Evolutionary conservation across 1,140 invertebrate genomes (phyloP), one percentile per base, ranked within the genome.

Genomic region (Vanessa atalanta): DNA sequence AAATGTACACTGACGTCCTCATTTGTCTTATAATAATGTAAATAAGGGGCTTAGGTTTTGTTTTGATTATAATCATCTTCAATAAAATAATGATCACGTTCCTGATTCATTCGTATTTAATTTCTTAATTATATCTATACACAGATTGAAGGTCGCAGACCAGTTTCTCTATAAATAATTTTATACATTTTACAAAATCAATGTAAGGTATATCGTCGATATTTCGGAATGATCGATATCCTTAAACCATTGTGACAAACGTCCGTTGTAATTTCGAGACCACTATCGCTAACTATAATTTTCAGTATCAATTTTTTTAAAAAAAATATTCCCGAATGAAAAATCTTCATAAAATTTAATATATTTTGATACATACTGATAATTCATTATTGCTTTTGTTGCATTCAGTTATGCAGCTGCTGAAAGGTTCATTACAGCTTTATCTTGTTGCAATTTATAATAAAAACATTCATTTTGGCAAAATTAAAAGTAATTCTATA

Each of bases 71-170:
- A 23, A 23, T 20, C 16, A 16, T 53, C n/a, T 16, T 53, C 50
- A 53, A 53, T 53, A 53, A 53, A 14, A 53, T n/a, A 53, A 53
- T 9, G 15, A n/a, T 50, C 48, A 53, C n/a, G 50, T 53, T n/a
- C 15, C 50, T 2, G n/a, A n/a, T 53, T n/a, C 50, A 53, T 53
- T 20, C 50, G n/a, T 53, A n/a, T 53, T n/a, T 4, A 7, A n/a
- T 23, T 26, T 57, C 53, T 57, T 57, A 57, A 57, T 57, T 57
- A 20, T 11, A 57, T 57, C 23, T 57, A 57, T 43, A 43, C 37
- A 43, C 16, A 57, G 4, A 57, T 53, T n/a, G n/a, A 12, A n/a
- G 50, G 50, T 53, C 50, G n/a, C 50, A 53, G 50, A 53, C 50
- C 50, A 53, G 15, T n/a, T 53, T 53, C n/a, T n/a, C 50, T n/a